A percentile compares a stretch with the other conserved stretches of the same genome.
phyloP scores from a whole-genome alignment of 2,113 vertebrate species.

The Tauraco erythrolophus region DNA sequence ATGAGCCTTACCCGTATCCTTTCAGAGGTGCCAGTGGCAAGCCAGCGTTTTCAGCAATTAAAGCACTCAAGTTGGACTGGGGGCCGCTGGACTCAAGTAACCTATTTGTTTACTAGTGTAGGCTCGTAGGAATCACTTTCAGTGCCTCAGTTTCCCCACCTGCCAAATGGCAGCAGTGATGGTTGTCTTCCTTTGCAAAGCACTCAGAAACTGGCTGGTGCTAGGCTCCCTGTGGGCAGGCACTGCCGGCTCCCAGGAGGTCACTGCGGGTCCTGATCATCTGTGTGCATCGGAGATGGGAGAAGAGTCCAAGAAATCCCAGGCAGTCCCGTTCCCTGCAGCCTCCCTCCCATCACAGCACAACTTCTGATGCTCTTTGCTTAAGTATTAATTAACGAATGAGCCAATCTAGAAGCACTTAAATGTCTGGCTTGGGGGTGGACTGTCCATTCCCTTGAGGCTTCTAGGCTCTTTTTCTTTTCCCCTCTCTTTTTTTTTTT shows the following conservation, averaged over 20 bases:
- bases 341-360: neutral
- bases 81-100: neutral
- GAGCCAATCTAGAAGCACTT: conserved; percentile 32
- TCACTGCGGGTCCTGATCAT: fast-evolving
- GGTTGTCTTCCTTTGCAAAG: neutral
- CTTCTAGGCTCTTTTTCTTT: neutral
- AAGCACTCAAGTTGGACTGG: neutral
- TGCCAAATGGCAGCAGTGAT: neutral
- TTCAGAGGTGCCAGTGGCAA: neutral
- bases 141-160: neutral
- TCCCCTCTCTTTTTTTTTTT: neutral
- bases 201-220: neutral
- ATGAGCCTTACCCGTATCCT: neutral
- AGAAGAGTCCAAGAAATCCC: neutral
- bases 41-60: neutral
- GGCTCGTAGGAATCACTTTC: fast-evolving
- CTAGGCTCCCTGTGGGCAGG: neutral
- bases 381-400: conserved; percentile 70
- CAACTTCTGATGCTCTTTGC: neutral
- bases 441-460: neutral
- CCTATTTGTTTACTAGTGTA: neutral
- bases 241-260: neutral
- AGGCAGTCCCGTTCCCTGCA: neutral
- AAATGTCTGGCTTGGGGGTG: conserved; percentile 1
- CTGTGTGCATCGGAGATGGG: fast-evolving